Evolutionary conservation across 2,888 invertebrate genomes (phyloP), one percentile per base, ranked within the genome.

Genomic region (Drosophila macrospina): DNA sequence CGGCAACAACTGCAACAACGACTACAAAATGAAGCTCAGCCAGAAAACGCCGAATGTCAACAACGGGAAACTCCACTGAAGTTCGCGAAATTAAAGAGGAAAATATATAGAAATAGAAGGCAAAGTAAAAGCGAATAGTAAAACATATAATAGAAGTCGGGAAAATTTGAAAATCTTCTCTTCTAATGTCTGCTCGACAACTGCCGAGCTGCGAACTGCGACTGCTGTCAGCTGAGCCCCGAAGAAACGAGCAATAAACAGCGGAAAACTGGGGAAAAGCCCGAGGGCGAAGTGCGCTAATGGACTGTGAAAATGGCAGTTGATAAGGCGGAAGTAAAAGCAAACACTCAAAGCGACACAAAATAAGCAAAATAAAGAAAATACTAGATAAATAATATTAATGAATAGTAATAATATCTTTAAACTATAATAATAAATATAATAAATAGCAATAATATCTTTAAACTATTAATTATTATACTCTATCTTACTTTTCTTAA

Each of bases 101-200:
- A 67, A 79, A 48, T 47, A 48, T 47, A 24, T 50, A 39, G 60
- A 68, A 61, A 62, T 42, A 20, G 30, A 39, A 13, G 8, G 8
- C 50, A 10, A 37, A 47, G 5, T 32, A 4, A 24, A 11, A 15
- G 15, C 7, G n/a, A n/a, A n/a, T n/a, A n/a, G n/a, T n/a, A n/a
- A 32, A 13, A 5, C 11, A 0, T n/a, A 8, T 0, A 28, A 28
- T 7, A 28, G 11, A 57, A 13, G 30, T 39, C 24, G 39, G 39
- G 24, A n/a, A 34, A 81, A 80, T 72, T 69, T 66, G 69, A 68
- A 84, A 81, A 88, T 74, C 81, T 78, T 81, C 83, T 84, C 83
- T 84, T 85, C 76, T 78, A 81, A 88, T 78, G 82, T 80, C 81
- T 71, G 86, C 54, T 65, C n/a, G 56, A 68, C 78, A 80, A 72